phyloP scores from a whole-genome alignment of 1,140 invertebrate species.

The Lepidurus packardi region DNA sequence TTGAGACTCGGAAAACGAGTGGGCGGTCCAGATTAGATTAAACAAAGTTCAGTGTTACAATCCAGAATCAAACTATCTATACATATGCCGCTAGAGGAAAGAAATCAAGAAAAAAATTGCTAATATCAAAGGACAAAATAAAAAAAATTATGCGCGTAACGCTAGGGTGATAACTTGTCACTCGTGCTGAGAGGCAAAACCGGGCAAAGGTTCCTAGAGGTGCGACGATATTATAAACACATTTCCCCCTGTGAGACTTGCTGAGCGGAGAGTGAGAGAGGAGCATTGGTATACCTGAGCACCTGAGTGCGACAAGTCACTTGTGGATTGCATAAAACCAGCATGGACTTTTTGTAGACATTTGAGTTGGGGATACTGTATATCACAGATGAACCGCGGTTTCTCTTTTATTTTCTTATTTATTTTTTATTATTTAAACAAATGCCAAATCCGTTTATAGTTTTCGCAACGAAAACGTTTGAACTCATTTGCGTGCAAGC shows the following conservation, averaged over 20 bases:
- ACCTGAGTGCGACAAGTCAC: neutral
- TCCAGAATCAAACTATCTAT: too few species aligned
- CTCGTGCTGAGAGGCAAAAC: neutral
- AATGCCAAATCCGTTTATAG: too few species aligned
- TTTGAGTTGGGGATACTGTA: too few species aligned
- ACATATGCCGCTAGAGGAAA: neutral
- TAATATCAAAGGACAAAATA: neutral
- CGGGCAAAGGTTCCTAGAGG: neutral
- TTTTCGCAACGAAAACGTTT: too few species aligned
- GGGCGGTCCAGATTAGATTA: too few species aligned
- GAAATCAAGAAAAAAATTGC: neutral
- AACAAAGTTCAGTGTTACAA: too few species aligned
- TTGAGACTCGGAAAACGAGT: too few species aligned
- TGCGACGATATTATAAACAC: slow-evolving; percentile 5
- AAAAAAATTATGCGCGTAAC: neutral
- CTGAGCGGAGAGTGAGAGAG: neutral
- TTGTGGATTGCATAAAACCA: neutral
- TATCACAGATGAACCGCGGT: too few species aligned
- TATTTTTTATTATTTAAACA: too few species aligned
- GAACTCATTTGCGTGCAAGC: too few species aligned
- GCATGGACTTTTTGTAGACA: neutral
- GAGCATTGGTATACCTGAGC: neutral
- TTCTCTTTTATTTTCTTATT: too few species aligned
- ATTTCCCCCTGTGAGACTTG: neutral
- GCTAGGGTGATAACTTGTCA: neutral